These are phyloP conservation scores for Enteromius anoplus DNA, from an alignment of 2,797 vertebrate genomes.

Conservation along the genomic window DNA sequence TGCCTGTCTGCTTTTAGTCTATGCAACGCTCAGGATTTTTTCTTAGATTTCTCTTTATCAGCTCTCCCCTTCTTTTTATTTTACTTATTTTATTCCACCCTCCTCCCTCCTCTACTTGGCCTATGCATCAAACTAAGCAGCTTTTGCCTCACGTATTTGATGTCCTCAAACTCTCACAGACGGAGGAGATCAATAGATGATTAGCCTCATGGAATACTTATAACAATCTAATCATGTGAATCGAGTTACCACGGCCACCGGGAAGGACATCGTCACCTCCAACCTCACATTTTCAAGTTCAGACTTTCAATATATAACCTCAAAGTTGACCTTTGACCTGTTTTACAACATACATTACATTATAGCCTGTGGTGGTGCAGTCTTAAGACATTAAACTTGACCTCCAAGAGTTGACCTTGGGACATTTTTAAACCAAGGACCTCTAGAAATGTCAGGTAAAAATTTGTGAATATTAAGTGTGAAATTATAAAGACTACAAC, in stretches of 20 bases:
- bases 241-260: slow-evolving; percentile 4
- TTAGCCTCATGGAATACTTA: slow-evolving; percentile 80
- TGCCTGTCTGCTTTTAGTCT: slow-evolving; percentile 15
- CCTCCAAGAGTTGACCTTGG: no score
- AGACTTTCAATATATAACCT: neutral
- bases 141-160: slow-evolving; percentile 67
- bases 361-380: neutral
- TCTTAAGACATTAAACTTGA: neutral
- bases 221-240: slow-evolving; percentile 55
- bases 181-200: slow-evolving; percentile 77
- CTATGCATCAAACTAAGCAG: slow-evolving; percentile 49
- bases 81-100: slow-evolving; percentile 31
- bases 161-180: slow-evolving; percentile 76
- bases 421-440: neutral
- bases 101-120: slow-evolving; percentile 54
- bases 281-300: neutral
- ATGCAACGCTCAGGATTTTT: neutral
- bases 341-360: neutral
- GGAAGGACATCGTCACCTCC: neutral
- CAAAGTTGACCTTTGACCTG: neutral
- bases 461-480: neutral
- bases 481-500: neutral
- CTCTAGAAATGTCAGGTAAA: neutral
- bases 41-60: slow-evolving; percentile 41
- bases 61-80: slow-evolving; percentile 7